Evolutionary conservation across 2,113 vertebrate genomes (phyloP).

Genomic region (Erythrocebus patas): DNA sequence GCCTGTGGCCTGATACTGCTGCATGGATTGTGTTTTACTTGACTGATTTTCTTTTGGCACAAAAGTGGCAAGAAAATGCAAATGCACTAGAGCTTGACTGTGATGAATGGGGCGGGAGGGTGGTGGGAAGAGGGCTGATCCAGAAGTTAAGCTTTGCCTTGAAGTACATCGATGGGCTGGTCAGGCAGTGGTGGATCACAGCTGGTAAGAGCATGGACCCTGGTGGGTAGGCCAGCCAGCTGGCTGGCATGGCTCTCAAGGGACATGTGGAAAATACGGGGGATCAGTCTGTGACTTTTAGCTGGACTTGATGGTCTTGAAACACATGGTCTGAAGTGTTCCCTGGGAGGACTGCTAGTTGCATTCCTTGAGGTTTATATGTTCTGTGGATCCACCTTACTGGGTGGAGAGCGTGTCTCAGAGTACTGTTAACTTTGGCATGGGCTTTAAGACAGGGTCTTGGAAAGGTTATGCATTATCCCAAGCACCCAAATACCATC

Average conservation of each 20-base stretch:
- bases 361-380: background rate
- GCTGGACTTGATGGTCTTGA: background rate
- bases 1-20: background rate
- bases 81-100: background rate
- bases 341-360: background rate
- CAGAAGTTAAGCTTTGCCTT: background rate
- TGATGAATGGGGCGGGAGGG: background rate
- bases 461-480: background rate
- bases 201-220: background rate
- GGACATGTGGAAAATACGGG: background rate
- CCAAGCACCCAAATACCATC: background rate
- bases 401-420: background rate
- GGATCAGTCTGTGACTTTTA: background rate
- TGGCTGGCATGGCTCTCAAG: background rate
- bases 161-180: background rate
- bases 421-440: background rate
- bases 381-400: background rate
- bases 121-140: background rate
- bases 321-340: background rate
- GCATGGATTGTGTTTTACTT: conserved; percentile 26
- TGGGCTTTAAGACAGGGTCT: background rate
- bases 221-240: background rate
- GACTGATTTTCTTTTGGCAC: conserved; percentile 67
- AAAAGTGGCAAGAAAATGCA: conserved; percentile 8
- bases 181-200: background rate